Base-by-base conservation (phyloP, 30 jellyfish, hydroid and myxozoan genomes). In the Haliclystus octoradiatus region DNA sequence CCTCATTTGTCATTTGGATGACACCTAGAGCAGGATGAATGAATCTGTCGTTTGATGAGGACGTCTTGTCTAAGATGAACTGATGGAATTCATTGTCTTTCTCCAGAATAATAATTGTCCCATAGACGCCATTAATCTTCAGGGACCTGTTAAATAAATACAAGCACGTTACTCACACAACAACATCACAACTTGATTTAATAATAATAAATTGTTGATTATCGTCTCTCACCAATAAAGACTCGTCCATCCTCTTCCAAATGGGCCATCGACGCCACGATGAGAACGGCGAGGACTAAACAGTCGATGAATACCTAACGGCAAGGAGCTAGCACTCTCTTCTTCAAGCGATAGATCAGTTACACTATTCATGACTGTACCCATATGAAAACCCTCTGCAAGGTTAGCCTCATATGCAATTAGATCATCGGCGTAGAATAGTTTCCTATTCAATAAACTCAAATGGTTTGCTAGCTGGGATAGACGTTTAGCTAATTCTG, bases 191-290 rank as follows among this genome's bases (percentile, higher is more conserved):
- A n/a, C n/a, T n/a, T n/a, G n/a, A n/a, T n/a, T n/a, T n/a, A n/a
- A n/a, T n/a, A n/a, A n/a, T n/a, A n/a, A n/a, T n/a, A n/a, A n/a
- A n/a, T n/a, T n/a, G n/a, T n/a, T n/a, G n/a, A n/a, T n/a, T n/a
- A n/a, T n/a, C n/a, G n/a, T n/a, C n/a, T n/a, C 23, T 25, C 30
- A 69, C 72, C 72, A 69, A n/a, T 22, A 69, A 24, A 47, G 72
- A 13, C 72, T 40, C 19, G 28, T 40, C 79, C 79, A 69, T 3
- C 73, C 72, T 69, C 46, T 69, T 35, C 79, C 79, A 69, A 69
- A 69, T 1, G 79, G 79, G 4, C 79, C 79, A 34, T 34, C 24
- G 31, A 69, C 47, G 24, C 26, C 79, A 2, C 79, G 49, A 24
- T 24, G 46, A 1, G 79, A 33, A 34, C 33, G 26, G 49, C 46